phyloP scores from a whole-genome alignment of 2,113 vertebrate species.

The Aphelocoma coerulescens region DNA sequence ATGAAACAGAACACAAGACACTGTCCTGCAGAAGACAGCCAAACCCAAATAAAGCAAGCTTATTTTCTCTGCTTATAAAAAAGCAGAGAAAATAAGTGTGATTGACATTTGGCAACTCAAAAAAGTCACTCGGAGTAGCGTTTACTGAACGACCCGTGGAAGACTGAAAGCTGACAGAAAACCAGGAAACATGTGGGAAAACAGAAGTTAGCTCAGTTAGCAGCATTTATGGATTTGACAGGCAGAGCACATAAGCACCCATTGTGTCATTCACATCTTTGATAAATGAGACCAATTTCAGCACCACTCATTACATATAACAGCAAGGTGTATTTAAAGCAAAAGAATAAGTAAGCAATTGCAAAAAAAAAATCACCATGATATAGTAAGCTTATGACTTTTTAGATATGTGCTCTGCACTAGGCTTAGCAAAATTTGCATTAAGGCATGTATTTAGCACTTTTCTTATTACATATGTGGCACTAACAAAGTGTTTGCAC shows the following conservation, averaged over 20 bases:
- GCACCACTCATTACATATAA: not conserved
- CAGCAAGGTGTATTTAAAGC: not conserved
- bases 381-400: not conserved
- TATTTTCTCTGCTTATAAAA: conserved; percentile 35
- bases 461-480: not conserved
- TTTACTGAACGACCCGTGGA: conserved; percentile 63
- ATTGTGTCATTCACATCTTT: conserved; percentile 20
- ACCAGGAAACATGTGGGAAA: conserved; percentile 61
- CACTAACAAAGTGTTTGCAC: not conserved
- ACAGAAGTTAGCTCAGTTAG: conserved; percentile 40
- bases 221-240: conserved; percentile 24
- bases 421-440: not conserved
- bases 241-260: conserved; percentile 21
- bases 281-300: conserved; percentile 23
- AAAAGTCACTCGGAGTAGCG: conserved; percentile 45
- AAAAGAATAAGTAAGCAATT: not conserved
- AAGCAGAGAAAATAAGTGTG: conserved; percentile 45
- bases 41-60: conserved; percentile 43
- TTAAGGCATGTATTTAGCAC: not conserved
- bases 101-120: conserved; percentile 63
- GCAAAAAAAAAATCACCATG: not conserved
- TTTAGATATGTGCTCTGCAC: not conserved
- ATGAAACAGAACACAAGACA: not conserved
- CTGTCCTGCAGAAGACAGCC: not conserved
- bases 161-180: conserved; percentile 59